These are phyloP conservation scores for Drosophila nr. medialis DNA, from an alignment of 2,888 invertebrate species.

Conservation along the genomic window DNA sequence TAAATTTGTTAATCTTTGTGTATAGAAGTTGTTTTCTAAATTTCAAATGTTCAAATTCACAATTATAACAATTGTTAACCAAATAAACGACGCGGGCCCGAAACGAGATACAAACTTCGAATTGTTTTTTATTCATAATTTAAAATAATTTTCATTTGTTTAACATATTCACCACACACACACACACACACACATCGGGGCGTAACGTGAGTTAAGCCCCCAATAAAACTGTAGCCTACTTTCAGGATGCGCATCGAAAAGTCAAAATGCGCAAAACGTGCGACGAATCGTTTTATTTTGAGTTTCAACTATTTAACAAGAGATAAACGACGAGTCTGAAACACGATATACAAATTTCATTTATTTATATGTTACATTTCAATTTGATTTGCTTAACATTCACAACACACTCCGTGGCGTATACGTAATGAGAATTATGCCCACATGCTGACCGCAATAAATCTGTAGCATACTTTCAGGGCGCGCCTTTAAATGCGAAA, in stretches of 20 bases:
- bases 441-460: conserved; percentile 8
- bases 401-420: conserved; percentile 28
- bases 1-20: conserved; percentile 53
- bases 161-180: conserved; percentile 5
- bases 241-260: conserved; percentile 49
- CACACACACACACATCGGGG: conserved; percentile 8
- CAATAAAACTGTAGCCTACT: conserved; percentile 61
- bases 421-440: conserved; percentile 34
- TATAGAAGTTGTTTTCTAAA: conserved; percentile 51
- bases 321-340: conserved; percentile 60
- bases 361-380: not conserved
- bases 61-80: conserved; percentile 38
- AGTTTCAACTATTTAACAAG: conserved; percentile 4
- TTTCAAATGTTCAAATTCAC: conserved; percentile 43
- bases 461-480: conserved; percentile 69
- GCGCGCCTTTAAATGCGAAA: conserved; percentile 25
- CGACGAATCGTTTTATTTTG: conserved; percentile 55
- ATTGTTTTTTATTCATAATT: conserved; percentile 16
- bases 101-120: conserved; percentile 43
- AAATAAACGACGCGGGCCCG: conserved; percentile 62
- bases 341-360: conserved; percentile 24
- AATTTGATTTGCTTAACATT: conserved; percentile 1
- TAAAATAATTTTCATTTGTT: not conserved
- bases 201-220: conserved; percentile 27
- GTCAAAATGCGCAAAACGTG: conserved; percentile 39